These are phyloP conservation scores for Macaca fascicularis DNA, from an alignment of 2,113 vertebrate species.

Conservation along the genomic window DNA sequence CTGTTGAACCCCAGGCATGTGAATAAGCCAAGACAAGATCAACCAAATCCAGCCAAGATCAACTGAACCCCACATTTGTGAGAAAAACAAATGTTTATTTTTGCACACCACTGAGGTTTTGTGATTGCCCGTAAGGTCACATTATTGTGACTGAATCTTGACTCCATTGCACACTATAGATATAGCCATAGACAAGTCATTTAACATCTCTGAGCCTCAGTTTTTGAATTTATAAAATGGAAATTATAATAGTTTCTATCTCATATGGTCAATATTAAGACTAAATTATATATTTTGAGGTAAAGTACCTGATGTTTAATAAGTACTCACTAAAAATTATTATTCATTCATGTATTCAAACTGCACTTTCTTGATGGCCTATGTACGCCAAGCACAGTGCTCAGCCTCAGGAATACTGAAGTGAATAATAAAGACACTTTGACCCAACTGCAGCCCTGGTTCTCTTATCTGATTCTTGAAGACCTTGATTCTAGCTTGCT, in stretches of 20 bases:
- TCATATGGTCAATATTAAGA: background rate
- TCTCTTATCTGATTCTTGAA: background rate
- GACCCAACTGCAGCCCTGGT: background rate
- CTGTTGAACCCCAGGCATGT: background rate
- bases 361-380: background rate
- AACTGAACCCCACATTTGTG: background rate
- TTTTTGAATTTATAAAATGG: conserved; percentile 4
- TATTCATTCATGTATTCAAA: background rate
- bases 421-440: background rate
- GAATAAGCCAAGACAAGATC: background rate
- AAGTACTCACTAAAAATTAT: conserved; percentile 8
- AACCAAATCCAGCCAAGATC: background rate
- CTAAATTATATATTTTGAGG: background rate
- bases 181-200: background rate
- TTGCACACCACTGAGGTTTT: background rate
- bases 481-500: background rate
- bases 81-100: background rate
- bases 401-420: background rate
- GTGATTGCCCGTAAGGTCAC: background rate
- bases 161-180: background rate
- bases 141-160: background rate
- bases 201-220: background rate
- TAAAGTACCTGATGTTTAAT: background rate
- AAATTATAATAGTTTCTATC: background rate
- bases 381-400: background rate